Base-by-base conservation (phyloP, 2,888 invertebrate genomes). In the Malacosoma neustria region DNA sequence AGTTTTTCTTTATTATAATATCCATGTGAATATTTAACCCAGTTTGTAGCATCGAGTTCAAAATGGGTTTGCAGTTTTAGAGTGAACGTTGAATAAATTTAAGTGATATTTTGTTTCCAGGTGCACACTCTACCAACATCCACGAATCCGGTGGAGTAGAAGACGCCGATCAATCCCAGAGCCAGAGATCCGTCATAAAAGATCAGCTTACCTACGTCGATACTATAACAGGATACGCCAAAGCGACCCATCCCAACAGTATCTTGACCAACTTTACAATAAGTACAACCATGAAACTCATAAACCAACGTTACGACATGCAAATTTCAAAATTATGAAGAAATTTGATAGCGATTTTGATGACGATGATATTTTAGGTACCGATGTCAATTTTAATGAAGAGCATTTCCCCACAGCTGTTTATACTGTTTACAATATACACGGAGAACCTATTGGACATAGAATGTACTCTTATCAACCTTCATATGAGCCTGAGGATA, bases 81-180 rank as follows among this genome's bases (percentile, higher is more conserved):
- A n/a, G n/a, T n/a, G n/a, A n/a, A n/a, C n/a, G n/a, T n/a, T n/a
- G n/a, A n/a, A n/a, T n/a, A n/a, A n/a, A n/a, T n/a, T n/a, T n/a
- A n/a, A n/a, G n/a, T n/a, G n/a, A n/a, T n/a, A n/a, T n/a, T n/a
- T n/a, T n/a, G n/a, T n/a, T 45, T 50, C 13, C 54, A 91, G 90
- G 56, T 97, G 97, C 59, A 87, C 92, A 1, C 89, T 92, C 0
- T 96, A 94, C 4, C 93, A 95, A 60, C 97, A 97, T 76, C 97
- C 97, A 0, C 87, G 95, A 6, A 88, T 96, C 29, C 86, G 95
- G 34, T 95, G 94, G 93, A 94, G 92, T 56, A 87, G 94, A 14
- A 84, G 88, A 45, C 88, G 89, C 1, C 77, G 91, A 35, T 90
- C 91, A 0, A 68, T 86, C 0, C 57, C 80, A 35, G 75, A 81